Percentiles rank a stretch among this genome's conserved stretches.
These are phyloP conservation scores for Osmerus mordax DNA, from an alignment of 2,113 vertebrate species.

Conservation along the genomic window DNA sequence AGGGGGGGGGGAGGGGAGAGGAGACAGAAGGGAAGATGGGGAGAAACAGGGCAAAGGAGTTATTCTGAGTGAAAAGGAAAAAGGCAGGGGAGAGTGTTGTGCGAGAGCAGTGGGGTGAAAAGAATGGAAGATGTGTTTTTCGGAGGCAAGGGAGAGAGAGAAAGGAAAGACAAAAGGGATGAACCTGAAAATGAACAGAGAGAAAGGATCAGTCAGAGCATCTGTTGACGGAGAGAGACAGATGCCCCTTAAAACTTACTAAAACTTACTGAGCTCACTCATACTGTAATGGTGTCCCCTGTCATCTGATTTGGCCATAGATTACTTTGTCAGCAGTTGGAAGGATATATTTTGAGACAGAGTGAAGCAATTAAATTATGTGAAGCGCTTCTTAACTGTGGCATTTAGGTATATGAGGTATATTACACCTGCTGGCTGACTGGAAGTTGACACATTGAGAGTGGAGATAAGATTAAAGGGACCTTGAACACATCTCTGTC, in stretches of 20 bases:
- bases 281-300: constrained; percentile 19
- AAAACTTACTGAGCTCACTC: constrained; percentile 31
- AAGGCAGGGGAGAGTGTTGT: too few relatives aligned
- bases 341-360: background rate
- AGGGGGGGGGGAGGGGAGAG: constrained; percentile 1
- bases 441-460: background rate
- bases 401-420: background rate
- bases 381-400: constrained; percentile 11
- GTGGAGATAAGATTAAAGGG: constrained; percentile 10
- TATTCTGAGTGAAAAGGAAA: too few relatives aligned
- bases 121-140: too few relatives aligned
- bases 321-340: constrained; percentile 37
- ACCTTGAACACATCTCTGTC: constrained; percentile 19
- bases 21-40: constrained; percentile 7
- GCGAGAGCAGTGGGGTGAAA: too few relatives aligned
- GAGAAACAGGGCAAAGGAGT: background rate
- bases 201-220: constrained; percentile 44
- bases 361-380: constrained; percentile 25
- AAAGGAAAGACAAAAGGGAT: constrained; percentile 15
- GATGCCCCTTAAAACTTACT: constrained; percentile 22
- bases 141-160: background rate
- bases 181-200: background rate
- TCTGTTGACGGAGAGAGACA: constrained; percentile 47
- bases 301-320: constrained; percentile 44
- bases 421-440: background rate